phyloP scores from a whole-genome alignment of 2,797 vertebrate genomes.

The Synanceia verrucosa region DNA sequence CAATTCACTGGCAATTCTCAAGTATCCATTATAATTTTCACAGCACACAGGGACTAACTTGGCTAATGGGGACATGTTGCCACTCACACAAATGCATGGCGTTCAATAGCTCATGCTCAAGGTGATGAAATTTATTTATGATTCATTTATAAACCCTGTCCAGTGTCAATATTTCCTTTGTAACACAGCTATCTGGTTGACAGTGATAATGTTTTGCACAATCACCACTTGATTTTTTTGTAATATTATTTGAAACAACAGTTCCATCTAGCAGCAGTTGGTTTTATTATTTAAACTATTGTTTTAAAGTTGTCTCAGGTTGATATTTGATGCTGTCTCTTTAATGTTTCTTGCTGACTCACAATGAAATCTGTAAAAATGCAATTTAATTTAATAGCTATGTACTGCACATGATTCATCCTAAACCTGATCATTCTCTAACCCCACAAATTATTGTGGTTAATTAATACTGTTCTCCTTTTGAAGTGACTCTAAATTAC shows the following conservation, averaged over 20 bases:
- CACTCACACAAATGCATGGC: neutral
- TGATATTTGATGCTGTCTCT: no score
- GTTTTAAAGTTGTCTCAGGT: neutral
- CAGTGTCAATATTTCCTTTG: neutral
- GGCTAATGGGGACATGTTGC: neutral
- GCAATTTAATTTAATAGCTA: no score
- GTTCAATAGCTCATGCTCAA: neutral
- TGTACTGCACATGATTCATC: neutral
- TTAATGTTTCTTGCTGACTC: neutral
- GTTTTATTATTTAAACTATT: neutral
- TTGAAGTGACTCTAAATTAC: neutral
- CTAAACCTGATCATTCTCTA: neutral
- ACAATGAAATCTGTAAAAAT: neutral
- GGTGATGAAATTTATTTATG: no score
- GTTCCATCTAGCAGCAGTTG: fast-evolving
- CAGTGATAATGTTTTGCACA: no score
- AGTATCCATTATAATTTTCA: neutral
- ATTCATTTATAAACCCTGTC: no score
- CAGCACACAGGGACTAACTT: neutral
- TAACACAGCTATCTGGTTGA: neutral
- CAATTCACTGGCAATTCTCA: neutral
- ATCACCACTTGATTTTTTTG: neutral
- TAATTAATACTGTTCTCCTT: neutral
- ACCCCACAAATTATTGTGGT: no score
- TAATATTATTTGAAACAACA: neutral